Evolutionary conservation across 2,888 invertebrate genomes (phyloP).

Genomic region (Harmothoe impar): DNA sequence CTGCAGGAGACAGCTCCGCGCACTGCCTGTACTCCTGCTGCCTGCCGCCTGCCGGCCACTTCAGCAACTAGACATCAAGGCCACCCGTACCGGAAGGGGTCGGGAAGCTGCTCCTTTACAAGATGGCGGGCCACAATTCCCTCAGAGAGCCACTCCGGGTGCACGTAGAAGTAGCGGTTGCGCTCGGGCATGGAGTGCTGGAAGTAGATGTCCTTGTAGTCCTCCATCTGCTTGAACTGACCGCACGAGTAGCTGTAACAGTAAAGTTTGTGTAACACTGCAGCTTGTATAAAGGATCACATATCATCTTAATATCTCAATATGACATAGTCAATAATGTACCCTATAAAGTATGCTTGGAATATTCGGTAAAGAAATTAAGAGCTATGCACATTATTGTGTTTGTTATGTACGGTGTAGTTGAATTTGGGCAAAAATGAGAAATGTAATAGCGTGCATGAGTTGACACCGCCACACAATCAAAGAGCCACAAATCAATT

Average conservation of each 20-base stretch:
- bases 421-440: no score
- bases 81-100: slow-evolving; percentile 45
- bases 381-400: no score
- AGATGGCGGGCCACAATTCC: slow-evolving; percentile 22
- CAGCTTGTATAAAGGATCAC: no score
- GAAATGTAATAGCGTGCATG: no score
- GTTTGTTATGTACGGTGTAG: no score
- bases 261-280: no score
- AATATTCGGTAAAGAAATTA: no score
- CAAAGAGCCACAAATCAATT: no score
- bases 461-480: no score
- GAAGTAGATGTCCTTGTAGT: slow-evolving; percentile 25
- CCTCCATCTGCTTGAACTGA: background rate
- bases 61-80: background rate
- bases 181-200: background rate
- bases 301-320: no score
- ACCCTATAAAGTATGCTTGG: no score
- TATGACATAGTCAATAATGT: no score
- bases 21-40: background rate
- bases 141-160: slow-evolving; percentile 40
- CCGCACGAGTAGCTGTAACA: slow-evolving; percentile 44
- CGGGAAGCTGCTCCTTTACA: background rate
- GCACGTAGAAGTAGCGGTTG: slow-evolving; percentile 36
- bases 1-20: background rate
- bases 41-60: background rate